phyloP scores from a whole-genome alignment of 2,797 vertebrate genomes.

The Argentina silus region DNA sequence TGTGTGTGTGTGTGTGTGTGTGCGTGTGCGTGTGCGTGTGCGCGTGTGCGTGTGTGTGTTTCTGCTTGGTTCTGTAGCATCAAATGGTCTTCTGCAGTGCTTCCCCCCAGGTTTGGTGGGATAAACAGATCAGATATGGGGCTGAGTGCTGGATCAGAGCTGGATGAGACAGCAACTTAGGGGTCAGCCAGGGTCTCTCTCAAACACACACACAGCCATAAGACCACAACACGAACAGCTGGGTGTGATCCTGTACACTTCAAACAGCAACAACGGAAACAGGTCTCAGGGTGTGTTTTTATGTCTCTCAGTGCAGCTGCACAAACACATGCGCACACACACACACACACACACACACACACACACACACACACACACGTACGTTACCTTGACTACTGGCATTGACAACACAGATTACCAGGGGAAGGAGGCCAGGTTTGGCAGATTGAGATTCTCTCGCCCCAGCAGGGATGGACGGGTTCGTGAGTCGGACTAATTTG shows the following conservation, averaged over 20 bases:
- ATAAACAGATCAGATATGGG: not conserved
- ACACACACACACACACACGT: conserved; percentile 2
- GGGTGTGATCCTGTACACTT: conserved; percentile 41
- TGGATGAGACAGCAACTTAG: conserved; percentile 10
- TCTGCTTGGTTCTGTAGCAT: not conserved
- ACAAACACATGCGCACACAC: not conserved
- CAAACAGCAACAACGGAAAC: conserved; percentile 32
- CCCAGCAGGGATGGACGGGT: conserved; percentile 47
- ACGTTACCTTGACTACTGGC: conserved; percentile 42
- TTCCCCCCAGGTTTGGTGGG: not conserved
- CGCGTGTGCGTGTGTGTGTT: not conserved
- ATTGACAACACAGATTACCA: conserved; percentile 24
- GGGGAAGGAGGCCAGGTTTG: conserved; percentile 14
- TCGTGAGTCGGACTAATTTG: conserved; percentile 66
- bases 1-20: not conserved
- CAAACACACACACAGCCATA: conserved; percentile 20
- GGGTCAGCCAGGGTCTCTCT: not conserved
- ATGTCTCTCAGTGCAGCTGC: conserved; percentile 38
- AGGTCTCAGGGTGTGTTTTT: conserved; percentile 40
- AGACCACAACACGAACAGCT: conserved; percentile 31
- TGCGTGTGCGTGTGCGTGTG: not conserved
- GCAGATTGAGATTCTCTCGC: conserved; percentile 27
- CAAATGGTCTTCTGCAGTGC: not conserved
- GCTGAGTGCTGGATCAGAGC: conserved; percentile 17
- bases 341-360: not conserved